Percentiles rank a stretch among this genome's conserved stretches.
Evolutionary conservation across 2,888 invertebrate species (phyloP).

Genomic region (Metalampra italica): DNA sequence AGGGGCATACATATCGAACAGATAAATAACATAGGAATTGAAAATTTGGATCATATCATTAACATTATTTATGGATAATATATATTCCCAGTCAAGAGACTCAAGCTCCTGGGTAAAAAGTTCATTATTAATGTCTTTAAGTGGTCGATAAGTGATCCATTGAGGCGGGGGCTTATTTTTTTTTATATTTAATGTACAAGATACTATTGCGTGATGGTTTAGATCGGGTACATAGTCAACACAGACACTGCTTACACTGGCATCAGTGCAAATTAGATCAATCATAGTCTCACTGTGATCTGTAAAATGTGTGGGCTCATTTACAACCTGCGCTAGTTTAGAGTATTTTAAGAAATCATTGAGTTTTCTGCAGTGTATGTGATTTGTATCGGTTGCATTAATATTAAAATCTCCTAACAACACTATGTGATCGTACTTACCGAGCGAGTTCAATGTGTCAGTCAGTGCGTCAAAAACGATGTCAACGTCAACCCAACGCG

Average conservation of each 20-base stretch:
- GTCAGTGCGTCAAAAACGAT: slow-evolving; percentile 14
- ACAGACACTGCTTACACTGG: slow-evolving; percentile 1
- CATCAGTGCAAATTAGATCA: slow-evolving; percentile 14
- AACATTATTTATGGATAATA: slow-evolving; percentile 1
- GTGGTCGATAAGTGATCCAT: slow-evolving; percentile 2
- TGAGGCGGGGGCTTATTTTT: slow-evolving; percentile 4
- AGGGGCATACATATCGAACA: slow-evolving; percentile 12
- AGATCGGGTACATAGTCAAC: slow-evolving; percentile 9
- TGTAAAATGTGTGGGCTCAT: slow-evolving; percentile 14
- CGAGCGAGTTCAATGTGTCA: slow-evolving; percentile 4
- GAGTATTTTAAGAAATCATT: slow-evolving; percentile 1
- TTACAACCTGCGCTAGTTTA: slow-evolving; percentile 4
- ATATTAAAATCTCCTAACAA: slow-evolving; percentile 13
- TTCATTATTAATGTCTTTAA: slow-evolving; percentile 7
- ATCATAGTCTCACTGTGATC: slow-evolving; percentile 14
- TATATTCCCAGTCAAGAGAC: slow-evolving; percentile 4
- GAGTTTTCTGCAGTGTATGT: slow-evolving; percentile 3
- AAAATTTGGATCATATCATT: slow-evolving; percentile 8
- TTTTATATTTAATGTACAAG: slow-evolving; percentile 3
- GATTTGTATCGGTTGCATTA: slow-evolving; percentile 3
- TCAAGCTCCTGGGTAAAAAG: slow-evolving; percentile 4
- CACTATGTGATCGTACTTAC: slow-evolving; percentile 4
- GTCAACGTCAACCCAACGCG: slow-evolving; percentile 13
- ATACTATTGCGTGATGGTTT: slow-evolving; percentile 12
- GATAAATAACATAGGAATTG: too few species aligned